Base-by-base conservation (phyloP, 2,888 invertebrate genomes). In the Tenthredo mesomela region DNA sequence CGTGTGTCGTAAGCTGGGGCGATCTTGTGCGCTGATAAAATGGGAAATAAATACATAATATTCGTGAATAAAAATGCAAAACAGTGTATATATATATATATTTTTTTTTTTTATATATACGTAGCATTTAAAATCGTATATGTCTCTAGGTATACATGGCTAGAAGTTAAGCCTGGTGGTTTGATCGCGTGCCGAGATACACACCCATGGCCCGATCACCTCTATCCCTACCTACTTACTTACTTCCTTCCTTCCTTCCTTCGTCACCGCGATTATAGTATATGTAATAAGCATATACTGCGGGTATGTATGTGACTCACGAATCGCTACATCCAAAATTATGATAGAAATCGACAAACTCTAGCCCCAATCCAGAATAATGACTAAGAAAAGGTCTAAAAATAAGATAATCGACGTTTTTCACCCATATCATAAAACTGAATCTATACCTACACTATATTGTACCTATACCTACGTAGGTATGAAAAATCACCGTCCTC, bases 161-260 rank as follows among this genome's bases (percentile, higher is more conserved):
- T 9, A 15, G 21, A 47, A 18, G 40, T 61, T 15, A 10, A 40
- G 80, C 21, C 40, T 10, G 43, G 80, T 61, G 80, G 50, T 61
- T 65, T 67, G 82, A 82, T 82, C 82, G 82, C 82, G 82, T 82
- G 82, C 82, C 33, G 47, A 82, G 82, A 82, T 82, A 82, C 65
- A 67, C 70, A 29, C 40, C 61, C 18, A 21, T 80, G 40, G 25
- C 80, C 61, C 58, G 61, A 61, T 61, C 80, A 61, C 58, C 61
- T 37, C 33, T 71, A 25, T 75, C 75, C 37, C 47, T 18, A 21
- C 77, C 29, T n/a, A n/a, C 29, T 2, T 12, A 33, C 15, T 33
- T 54, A 5, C 54, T 54, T 54, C n/a, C 54, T 54, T 54, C 54
- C 37, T 37, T 37, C 37, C 54, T 54, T 54, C 54, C 54, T 54